Percentiles rank a stretch among this genome's conserved stretches.
These are phyloP conservation scores for Anas georgica DNA, from an alignment of 2,797 vertebrate species.

Conservation along the genomic window DNA sequence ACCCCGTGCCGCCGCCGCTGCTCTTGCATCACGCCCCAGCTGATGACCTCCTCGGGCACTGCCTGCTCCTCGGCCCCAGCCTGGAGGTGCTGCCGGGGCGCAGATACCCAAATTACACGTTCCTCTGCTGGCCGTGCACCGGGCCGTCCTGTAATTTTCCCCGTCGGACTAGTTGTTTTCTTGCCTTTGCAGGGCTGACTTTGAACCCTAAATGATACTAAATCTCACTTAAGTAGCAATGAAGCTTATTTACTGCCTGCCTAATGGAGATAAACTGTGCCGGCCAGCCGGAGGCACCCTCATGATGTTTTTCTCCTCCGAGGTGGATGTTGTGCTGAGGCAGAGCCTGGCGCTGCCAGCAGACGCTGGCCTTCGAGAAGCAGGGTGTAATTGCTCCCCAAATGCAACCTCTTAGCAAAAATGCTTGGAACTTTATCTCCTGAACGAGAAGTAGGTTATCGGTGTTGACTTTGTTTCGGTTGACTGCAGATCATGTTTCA, in stretches of 20 bases:
- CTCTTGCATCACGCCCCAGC: neutral
- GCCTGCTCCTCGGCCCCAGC: neutral
- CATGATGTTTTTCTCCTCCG: neutral
- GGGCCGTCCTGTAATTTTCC: neutral
- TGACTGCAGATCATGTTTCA: neutral
- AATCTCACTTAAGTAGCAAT: neutral
- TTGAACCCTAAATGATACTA: slow-evolving; percentile 4
- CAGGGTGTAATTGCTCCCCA: neutral
- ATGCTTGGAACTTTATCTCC: neutral
- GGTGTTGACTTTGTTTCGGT: neutral
- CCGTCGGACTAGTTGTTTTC: neutral
- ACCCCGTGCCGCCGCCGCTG: neutral
- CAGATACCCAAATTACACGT: neutral
- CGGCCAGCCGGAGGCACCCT: neutral
- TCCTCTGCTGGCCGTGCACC: neutral
- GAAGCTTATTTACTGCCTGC: neutral
- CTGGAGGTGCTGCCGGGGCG: neutral
- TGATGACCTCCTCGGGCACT: neutral
- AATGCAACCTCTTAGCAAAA: neutral
- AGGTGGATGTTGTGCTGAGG: neutral
- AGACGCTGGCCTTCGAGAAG: neutral
- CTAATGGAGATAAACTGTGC: neutral
- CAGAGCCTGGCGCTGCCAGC: neutral
- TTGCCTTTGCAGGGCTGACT: neutral
- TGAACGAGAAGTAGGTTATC: neutral